Base-by-base conservation (phyloP, 2,888 invertebrate genomes). In the Caradrina kadenii region DNA sequence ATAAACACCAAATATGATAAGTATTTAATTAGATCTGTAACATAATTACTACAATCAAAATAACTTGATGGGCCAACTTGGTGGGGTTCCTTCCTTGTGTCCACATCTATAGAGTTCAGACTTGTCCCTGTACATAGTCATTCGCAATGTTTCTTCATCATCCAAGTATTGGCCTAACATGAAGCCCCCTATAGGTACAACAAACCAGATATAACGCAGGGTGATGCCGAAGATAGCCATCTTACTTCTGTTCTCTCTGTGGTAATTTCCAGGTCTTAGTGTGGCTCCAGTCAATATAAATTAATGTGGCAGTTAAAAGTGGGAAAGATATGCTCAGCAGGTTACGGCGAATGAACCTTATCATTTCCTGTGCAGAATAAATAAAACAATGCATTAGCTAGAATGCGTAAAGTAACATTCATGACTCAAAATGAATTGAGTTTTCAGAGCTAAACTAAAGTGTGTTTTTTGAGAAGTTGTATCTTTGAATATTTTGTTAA, bases 101-200 rank as follows among this genome's bases (percentile, higher is more conserved):
- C 89, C 93, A 69, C 97, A 96, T 26, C 97, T 98, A 88, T 97
- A 98, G 50, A 98, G 92, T 60, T 97, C 96, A 86, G 98, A 98
- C 89, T 97, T 98, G 88, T 98, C 98, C 72, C 98, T 96, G 90
- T 97, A 98, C 80, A 91, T 93, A 0, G 96, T 96, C 97, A 98
- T 97, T 66, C 98, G 96, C 72, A 97, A 95, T 0, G 97, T 97
- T 93, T 98, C 98, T 82, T 96, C 94, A 7, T 93, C 92, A 87
- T 98, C 98, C 64, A 98, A 83, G 79, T 91, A 97, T 84, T 95
- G 94, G 1, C 98, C 98, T 63, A 98, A 73, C 1, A 92, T 87
- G 80, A 89, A 96, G 0, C 97, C 97, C 39, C 94, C 81, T 0
- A 97, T 0, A 0, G 98, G 97, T 0, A 97, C 50, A 0, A 91